phyloP scores from a whole-genome alignment of 2,113 vertebrate genomes.

The Aramus guarauna region DNA sequence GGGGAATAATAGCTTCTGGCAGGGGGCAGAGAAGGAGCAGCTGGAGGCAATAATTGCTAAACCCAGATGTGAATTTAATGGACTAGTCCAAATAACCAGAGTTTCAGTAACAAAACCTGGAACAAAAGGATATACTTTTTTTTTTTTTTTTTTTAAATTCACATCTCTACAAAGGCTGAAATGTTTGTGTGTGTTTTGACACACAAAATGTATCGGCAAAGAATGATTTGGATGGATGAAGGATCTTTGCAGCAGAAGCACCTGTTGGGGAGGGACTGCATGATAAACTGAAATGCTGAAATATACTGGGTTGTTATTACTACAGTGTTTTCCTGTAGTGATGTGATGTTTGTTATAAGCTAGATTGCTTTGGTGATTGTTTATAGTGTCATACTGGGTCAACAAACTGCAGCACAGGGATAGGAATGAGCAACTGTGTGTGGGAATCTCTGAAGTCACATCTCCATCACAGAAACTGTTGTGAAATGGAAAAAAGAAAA shows the following conservation, averaged over 20 bases:
- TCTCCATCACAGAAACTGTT: not conserved
- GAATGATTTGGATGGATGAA: not conserved
- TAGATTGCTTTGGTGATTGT: not conserved
- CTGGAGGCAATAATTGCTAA: slow-evolving; percentile 49
- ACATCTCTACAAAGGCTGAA: fast-evolving
- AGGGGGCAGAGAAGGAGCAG: slow-evolving; percentile 31
- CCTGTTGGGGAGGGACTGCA: not conserved
- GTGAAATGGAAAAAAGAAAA: not conserved
- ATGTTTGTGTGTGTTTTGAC: not conserved
- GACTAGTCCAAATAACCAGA: not conserved
- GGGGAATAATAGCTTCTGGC: slow-evolving; percentile 37
- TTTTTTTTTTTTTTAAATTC: too few species aligned
- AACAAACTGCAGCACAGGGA: not conserved
- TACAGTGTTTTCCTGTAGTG: not conserved
- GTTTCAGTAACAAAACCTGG: not conserved
- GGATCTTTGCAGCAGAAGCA: not conserved
- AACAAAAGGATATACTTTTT: not conserved
- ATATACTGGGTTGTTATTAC: not conserved
- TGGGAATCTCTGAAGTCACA: not conserved
- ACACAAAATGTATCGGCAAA: not conserved
- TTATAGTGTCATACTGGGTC: not conserved
- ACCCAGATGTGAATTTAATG: slow-evolving; percentile 27
- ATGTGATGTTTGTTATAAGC: not conserved
- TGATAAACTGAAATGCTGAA: not conserved
- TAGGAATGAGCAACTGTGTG: not conserved